Conservation (phyloP, 2,797 vertebrate species). For the Allobates femoralis region DNA sequence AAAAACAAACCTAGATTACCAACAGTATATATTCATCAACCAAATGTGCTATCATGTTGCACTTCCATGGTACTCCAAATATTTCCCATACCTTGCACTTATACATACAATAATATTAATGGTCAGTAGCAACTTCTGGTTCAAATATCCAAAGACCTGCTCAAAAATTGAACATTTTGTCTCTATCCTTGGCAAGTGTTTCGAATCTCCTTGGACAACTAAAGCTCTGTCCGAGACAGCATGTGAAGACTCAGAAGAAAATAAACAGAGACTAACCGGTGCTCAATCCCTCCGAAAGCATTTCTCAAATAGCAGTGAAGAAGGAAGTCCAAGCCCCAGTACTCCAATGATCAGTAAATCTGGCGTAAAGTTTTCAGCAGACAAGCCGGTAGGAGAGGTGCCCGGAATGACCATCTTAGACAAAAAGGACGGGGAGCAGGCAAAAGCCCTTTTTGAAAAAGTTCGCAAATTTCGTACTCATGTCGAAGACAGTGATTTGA, state of each 20-base stretch:
- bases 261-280: conserved; percentile 92
- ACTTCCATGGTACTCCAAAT: conserved; percentile 99
- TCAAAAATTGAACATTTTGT: conserved; percentile 99
- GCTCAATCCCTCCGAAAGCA: conserved; percentile 91
- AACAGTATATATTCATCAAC: conserved; percentile 98
- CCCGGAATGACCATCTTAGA: conserved; percentile 96
- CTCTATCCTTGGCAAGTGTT: conserved; percentile 96
- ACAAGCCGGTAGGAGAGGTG: conserved; percentile 92
- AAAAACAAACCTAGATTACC: conserved; percentile 95
- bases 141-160: conserved; percentile 99
- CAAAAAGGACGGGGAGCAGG: conserved; percentile 98
- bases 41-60: conserved; percentile 99
- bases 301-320: conserved; percentile 94
- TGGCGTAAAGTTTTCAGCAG: conserved; percentile 91
- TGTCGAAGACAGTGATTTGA: conserved; percentile 96
- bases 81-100: conserved; percentile 97
- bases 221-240: conserved; percentile 97
- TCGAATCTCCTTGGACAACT: conserved; percentile 98
- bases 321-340: conserved; percentile 92
- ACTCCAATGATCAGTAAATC: conserved; percentile 91
- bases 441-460: conserved; percentile 97
- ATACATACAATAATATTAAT: conserved; percentile 98
- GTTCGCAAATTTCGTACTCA: conserved; percentile 96
- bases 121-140: conserved; percentile 99
- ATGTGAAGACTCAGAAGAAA: conserved; percentile 96